Percentiles rank a stretch among this genome's conserved stretches.
Evolutionary conservation across 2,888 invertebrate genomes (phyloP).

Genomic region (Crematogaster levior): DNA sequence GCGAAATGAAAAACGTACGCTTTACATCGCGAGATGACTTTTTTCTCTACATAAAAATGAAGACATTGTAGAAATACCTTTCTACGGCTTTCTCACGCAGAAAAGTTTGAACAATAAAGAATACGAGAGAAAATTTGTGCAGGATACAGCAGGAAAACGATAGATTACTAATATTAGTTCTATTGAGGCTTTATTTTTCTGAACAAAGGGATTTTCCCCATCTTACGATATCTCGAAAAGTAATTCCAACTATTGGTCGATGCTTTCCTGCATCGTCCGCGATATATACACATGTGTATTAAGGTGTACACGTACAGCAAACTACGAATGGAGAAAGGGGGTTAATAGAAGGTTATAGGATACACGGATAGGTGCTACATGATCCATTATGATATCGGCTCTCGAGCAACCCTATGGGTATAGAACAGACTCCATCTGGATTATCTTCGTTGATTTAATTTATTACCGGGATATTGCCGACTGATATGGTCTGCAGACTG

Average conservation of each 20-base stretch:
- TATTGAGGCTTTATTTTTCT: conserved; percentile 1
- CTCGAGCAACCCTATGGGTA: conserved; percentile 75
- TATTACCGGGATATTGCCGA: conserved; percentile 82
- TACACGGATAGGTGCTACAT: conserved; percentile 64
- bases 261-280: not conserved
- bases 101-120: conserved; percentile 1
- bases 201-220: not conserved
- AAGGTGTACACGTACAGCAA: not conserved
- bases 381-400: conserved; percentile 79
- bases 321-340: conserved; percentile 11
- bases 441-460: conserved; percentile 85
- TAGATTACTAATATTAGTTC: conserved; percentile 5
- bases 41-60: conserved; percentile 27
- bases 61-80: conserved; percentile 14
- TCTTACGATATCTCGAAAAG: not conserved
- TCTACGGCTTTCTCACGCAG: not conserved
- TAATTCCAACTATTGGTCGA: conserved; percentile 1
- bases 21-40: conserved; percentile 31
- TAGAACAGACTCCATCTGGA: conserved; percentile 81
- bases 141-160: not conserved
- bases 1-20: conserved; percentile 29
- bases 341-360: conserved; percentile 16
- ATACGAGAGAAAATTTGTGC: conserved; percentile 12
- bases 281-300: conserved; percentile 12
- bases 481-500: conserved; percentile 79